These are phyloP conservation scores for Drosophila ficusphila DNA, from an alignment of 1,140 invertebrate species.

Conservation along the genomic window DNA sequence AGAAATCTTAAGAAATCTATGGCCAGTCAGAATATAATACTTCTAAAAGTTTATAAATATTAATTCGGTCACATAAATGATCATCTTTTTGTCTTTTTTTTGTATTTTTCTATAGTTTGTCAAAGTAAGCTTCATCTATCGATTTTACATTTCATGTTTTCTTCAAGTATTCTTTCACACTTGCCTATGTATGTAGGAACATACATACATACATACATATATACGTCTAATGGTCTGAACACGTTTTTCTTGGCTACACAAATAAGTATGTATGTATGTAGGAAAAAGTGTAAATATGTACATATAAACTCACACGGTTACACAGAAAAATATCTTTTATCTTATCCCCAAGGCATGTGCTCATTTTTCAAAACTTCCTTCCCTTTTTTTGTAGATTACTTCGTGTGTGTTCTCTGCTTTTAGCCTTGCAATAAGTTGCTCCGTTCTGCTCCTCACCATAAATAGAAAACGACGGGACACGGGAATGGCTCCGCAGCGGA, in stretches of 20 bases:
- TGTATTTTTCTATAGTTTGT: too few species aligned
- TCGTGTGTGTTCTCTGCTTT: constrained; percentile 24
- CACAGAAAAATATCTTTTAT: constrained; percentile 53
- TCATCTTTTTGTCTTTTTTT: too few species aligned
- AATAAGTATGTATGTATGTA: background rate
- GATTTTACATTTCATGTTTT: too few species aligned
- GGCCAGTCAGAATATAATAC: too few species aligned
- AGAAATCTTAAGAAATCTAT: too few species aligned
- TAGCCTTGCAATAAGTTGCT: constrained; percentile 17
- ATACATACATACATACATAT: background rate
- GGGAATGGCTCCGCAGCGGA: constrained; percentile 7
- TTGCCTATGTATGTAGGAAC: background rate
- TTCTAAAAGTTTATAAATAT: too few species aligned
- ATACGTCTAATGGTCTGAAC: background rate
- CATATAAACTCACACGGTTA: background rate
- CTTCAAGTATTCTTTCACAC: too few species aligned
- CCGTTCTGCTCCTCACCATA: constrained; percentile 27
- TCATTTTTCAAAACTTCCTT: constrained; percentile 60
- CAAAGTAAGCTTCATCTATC: too few species aligned
- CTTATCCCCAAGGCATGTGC: constrained; percentile 49
- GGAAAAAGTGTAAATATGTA: background rate
- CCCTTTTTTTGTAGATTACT: constrained; percentile 49
- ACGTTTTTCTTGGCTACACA: background rate
- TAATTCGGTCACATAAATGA: too few species aligned
- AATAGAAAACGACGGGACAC: constrained; percentile 14